A percentile compares a stretch with the other conserved stretches of the same genome.
These are phyloP conservation scores for Onychomys torridus DNA, from an alignment of 2,797 vertebrate genomes.

Conservation along the genomic window DNA sequence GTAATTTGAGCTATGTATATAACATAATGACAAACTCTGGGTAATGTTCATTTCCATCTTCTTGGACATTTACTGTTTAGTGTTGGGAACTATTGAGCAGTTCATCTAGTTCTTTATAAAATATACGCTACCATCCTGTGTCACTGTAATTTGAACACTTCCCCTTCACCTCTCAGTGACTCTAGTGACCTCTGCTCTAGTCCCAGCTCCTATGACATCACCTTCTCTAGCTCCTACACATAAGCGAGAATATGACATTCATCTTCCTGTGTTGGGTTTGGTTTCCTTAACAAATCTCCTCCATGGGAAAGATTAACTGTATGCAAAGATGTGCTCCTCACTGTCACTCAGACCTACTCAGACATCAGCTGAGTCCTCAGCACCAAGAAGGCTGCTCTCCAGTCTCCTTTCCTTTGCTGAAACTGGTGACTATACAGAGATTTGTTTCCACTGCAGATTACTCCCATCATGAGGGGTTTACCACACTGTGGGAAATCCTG, in stretches of 20 bases:
- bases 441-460: background rate
- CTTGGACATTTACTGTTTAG: background rate
- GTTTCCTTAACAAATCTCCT: background rate
- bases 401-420: background rate
- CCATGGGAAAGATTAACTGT: background rate
- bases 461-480: background rate
- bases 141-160: background rate
- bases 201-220: background rate
- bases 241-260: too few relatives aligned
- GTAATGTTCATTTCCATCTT: background rate
- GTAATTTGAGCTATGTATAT: too few relatives aligned
- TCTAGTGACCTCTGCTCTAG: background rate
- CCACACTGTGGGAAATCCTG: background rate
- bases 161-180: background rate
- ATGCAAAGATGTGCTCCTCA: accelerated
- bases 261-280: background rate
- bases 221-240: background rate
- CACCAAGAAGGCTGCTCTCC: too few relatives aligned
- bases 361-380: background rate
- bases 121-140: background rate
- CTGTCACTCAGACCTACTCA: accelerated
- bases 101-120: background rate
- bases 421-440: accelerated
- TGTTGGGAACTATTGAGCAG: background rate
- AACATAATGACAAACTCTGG: background rate